phyloP scores from a whole-genome alignment of 2,888 invertebrate species.

The Caradrina clavipalpis region DNA sequence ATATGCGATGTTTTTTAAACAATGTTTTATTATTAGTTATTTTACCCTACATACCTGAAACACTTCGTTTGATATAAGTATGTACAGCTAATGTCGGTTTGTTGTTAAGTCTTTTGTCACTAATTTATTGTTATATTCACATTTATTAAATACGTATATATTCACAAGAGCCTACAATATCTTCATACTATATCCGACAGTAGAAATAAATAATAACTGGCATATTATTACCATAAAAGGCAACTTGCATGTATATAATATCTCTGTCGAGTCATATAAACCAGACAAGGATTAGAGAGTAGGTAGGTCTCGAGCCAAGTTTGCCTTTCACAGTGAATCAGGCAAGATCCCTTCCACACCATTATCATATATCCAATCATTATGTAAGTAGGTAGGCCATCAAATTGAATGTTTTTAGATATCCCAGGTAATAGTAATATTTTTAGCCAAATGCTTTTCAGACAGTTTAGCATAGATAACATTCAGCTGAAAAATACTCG shows the following conservation, averaged over 20 bases:
- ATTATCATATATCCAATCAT: constrained; percentile 40
- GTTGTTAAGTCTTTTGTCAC: constrained; percentile 82
- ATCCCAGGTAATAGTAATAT: constrained; percentile 18
- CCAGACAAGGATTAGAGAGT: constrained; percentile 34
- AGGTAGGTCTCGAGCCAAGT: constrained; percentile 45
- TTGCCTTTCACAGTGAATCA: constrained; percentile 46
- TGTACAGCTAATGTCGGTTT: constrained; percentile 80
- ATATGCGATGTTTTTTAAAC: constrained; percentile 76
- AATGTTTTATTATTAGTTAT: constrained; percentile 60
- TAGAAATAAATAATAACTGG: constrained; percentile 61
- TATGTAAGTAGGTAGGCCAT: constrained; percentile 64
- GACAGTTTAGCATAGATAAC: constrained; percentile 23
- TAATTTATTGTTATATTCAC: constrained; percentile 89
- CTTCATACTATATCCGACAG: constrained; percentile 70
- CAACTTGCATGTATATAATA: constrained; percentile 45
- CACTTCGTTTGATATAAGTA: constrained; percentile 80
- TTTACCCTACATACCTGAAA: constrained; percentile 78
- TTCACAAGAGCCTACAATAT: constrained; percentile 80
- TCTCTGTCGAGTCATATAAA: constrained; percentile 43
- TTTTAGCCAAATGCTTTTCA: constrained; percentile 27
- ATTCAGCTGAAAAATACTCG: constrained; percentile 48
- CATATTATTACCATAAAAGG: constrained; percentile 54
- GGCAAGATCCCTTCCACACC: constrained; percentile 44
- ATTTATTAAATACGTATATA: constrained; percentile 75
- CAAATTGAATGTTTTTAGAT: constrained; percentile 24